Evolutionary conservation across 2,888 invertebrate genomes (phyloP).

Genomic region (Machimus atricapillus): DNA sequence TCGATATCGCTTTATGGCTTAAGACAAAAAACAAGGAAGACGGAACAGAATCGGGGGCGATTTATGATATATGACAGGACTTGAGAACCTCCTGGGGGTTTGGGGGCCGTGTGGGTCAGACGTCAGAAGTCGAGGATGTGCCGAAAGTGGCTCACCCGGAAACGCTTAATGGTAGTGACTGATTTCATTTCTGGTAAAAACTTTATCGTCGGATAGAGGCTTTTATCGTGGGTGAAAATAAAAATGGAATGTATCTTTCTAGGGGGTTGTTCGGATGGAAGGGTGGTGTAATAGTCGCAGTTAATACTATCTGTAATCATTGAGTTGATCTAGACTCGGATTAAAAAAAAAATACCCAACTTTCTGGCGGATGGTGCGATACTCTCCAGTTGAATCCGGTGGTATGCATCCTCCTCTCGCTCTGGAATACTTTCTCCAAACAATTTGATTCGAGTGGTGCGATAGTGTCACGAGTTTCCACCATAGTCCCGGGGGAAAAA

Average conservation of each 20-base stretch:
- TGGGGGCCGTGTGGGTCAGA: background rate
- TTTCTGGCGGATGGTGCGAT: background rate
- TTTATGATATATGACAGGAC: constrained; percentile 27
- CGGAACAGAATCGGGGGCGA: background rate
- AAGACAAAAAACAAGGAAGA: constrained; percentile 13
- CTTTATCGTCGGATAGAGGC: constrained; percentile 5
- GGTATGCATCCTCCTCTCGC: background rate
- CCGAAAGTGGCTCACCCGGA: constrained; percentile 29
- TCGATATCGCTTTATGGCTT: constrained; percentile 13
- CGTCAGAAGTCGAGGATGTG: constrained; percentile 31
- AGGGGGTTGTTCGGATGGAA: background rate
- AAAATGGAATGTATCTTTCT: background rate
- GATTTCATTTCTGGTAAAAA: constrained; percentile 19
- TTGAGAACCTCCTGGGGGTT: background rate
- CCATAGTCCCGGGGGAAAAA: background rate
- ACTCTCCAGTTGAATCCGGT: background rate
- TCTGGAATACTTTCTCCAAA: constrained; percentile 7
- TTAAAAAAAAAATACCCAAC: background rate
- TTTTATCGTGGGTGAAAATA: background rate
- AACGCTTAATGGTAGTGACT: constrained; percentile 30
- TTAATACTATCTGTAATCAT: background rate
- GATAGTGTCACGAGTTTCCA: constrained; percentile 22
- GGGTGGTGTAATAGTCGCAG: background rate
- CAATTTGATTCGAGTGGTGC: constrained; percentile 11
- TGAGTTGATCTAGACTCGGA: background rate